A percentile compares a stretch with the other conserved stretches of the same genome.
phyloP scores from a whole-genome alignment of 2,797 vertebrate species.

The Cichlasoma orientale region DNA sequence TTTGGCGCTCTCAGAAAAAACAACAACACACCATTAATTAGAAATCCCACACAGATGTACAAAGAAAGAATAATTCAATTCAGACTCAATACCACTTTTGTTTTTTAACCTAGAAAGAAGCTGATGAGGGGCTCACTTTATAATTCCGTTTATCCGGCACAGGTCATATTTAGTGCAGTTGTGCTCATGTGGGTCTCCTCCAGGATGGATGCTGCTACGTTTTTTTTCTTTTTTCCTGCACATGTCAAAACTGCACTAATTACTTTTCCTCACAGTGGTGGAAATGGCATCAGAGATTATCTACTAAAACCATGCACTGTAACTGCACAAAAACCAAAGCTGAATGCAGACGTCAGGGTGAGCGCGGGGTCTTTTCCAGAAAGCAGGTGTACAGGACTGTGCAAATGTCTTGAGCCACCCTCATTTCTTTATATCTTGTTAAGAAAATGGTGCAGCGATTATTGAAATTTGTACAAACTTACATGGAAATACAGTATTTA shows the following conservation, averaged over 20 bases:
- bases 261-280: background rate
- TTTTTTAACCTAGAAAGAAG: background rate
- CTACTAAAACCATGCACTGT: background rate
- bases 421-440: background rate
- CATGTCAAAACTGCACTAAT: background rate
- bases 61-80: background rate
- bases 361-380: background rate
- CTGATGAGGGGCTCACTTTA: background rate
- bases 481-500: background rate
- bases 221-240: background rate
- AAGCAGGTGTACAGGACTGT: background rate
- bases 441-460: background rate
- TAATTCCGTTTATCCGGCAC: background rate
- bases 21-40: background rate
- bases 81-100: background rate
- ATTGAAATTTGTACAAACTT: background rate
- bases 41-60: background rate
- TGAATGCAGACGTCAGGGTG: constrained; percentile 4
- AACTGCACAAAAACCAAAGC: background rate
- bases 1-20: background rate
- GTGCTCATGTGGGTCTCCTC: background rate
- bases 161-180: background rate
- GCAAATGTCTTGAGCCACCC: background rate
- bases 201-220: background rate
- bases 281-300: background rate